These are phyloP conservation scores for Trichechus manatus DNA, from an alignment of 2,113 vertebrate genomes.

Conservation along the genomic window DNA sequence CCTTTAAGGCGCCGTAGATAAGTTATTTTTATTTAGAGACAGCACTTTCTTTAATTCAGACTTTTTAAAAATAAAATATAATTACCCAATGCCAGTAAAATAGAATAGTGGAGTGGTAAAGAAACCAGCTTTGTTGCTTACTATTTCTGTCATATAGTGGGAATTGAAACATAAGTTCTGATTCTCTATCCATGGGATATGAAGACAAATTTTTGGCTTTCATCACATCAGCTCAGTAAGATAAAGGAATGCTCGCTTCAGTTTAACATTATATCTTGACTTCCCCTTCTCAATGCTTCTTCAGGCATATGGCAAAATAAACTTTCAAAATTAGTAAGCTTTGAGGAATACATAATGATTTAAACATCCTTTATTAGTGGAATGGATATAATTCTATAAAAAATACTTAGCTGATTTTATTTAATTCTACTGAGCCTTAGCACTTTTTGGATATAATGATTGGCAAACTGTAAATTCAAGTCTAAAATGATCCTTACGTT, in stretches of 20 bases:
- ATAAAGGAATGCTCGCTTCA: slow-evolving; percentile 56
- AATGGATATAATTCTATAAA: neutral
- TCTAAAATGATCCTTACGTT: neutral
- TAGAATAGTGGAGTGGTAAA: neutral
- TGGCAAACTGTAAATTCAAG: neutral
- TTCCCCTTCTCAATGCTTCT: neutral
- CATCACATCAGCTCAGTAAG: neutral
- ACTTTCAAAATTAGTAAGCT: slow-evolving; percentile 51
- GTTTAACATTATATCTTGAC: slow-evolving; percentile 60
- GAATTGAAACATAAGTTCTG: slow-evolving; percentile 64
- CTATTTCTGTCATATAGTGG: slow-evolving; percentile 30
- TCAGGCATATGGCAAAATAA: slow-evolving; percentile 64
- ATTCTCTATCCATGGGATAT: slow-evolving; percentile 7
- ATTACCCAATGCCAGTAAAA: neutral
- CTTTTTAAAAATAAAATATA: neutral
- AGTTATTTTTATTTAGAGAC: slow-evolving; percentile 12
- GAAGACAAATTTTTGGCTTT: slow-evolving; percentile 66
- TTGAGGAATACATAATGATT: slow-evolving; percentile 28
- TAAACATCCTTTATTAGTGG: slow-evolving; percentile 40
- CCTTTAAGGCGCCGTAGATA: neutral
- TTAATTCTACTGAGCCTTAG: slow-evolving; percentile 9
- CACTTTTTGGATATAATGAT: neutral
- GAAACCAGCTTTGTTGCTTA: neutral
- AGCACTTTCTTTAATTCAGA: neutral
- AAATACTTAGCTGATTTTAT: neutral